Conservation (phyloP, 2,888 invertebrate genomes). For the Cephus nigrinus region DNA sequence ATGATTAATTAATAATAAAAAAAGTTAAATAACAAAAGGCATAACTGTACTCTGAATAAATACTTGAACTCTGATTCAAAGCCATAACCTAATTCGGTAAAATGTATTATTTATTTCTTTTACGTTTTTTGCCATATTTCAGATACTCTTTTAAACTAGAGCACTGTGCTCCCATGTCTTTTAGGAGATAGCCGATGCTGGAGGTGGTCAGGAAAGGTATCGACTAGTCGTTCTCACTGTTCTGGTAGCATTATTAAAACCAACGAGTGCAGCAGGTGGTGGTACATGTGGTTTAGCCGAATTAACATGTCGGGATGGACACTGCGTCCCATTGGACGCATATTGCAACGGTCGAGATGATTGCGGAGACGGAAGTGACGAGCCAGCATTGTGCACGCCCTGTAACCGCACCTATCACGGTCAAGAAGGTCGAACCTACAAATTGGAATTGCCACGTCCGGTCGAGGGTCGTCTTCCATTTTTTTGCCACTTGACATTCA, state of each 20-base stretch:
- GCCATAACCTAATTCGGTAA: background rate
- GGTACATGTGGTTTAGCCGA: constrained; percentile 80
- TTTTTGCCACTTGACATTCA: constrained; percentile 91
- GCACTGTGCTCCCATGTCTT: constrained; percentile 19
- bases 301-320: constrained; percentile 78
- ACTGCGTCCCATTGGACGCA: constrained; percentile 85
- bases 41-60: background rate
- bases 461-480: constrained; percentile 83
- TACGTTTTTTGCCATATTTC: background rate
- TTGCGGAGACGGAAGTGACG: constrained; percentile 88
- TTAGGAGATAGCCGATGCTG: constrained; percentile 57
- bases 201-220: constrained; percentile 41
- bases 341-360: constrained; percentile 88
- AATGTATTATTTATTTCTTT: background rate
- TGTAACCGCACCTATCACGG: constrained; percentile 95
- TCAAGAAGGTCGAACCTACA: constrained; percentile 76
- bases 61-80: background rate
- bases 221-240: constrained; percentile 17
- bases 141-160: background rate
- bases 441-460: constrained; percentile 80
- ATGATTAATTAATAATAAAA: background rate
- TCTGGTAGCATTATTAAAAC: constrained; percentile 29
- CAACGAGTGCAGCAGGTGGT: constrained; percentile 28
- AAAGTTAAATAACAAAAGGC: background rate
- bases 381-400: constrained; percentile 81